Conservation (phyloP, 2,113 vertebrate genomes). For the Hirundichthys speculiger region DNA sequence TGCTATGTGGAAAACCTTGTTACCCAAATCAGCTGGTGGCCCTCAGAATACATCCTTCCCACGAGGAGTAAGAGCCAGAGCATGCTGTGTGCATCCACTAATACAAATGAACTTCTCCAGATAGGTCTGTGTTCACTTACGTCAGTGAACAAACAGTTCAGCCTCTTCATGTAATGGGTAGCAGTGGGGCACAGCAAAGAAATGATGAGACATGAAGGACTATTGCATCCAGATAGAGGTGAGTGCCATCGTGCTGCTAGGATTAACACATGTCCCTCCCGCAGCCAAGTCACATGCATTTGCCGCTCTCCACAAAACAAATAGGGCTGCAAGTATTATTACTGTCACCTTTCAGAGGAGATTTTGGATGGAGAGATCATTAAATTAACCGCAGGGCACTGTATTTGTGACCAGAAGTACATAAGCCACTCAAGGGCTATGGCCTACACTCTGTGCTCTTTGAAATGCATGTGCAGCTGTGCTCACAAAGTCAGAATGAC, state of each 20-base stretch:
- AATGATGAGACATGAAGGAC: constrained; percentile 71
- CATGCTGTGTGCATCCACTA: constrained; percentile 78
- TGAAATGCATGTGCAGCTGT: constrained; percentile 58
- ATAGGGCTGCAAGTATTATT: constrained; percentile 77
- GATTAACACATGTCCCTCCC: constrained; percentile 79
- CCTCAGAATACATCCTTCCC: constrained; percentile 65
- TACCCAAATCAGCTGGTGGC: constrained; percentile 80
- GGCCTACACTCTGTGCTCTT: constrained; percentile 63
- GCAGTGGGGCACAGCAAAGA: constrained; percentile 77
- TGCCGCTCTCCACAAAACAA: constrained; percentile 68
- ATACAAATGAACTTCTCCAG: constrained; percentile 81
- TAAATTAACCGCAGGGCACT: constrained; percentile 83
- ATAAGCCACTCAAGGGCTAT: constrained; percentile 68
- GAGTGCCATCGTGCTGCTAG: constrained; percentile 54
- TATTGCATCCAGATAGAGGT: constrained; percentile 61
- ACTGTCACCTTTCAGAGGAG: constrained; percentile 72
- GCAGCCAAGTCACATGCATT: constrained; percentile 67
- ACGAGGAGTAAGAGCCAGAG: constrained; percentile 54
- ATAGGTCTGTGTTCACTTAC: constrained; percentile 69
- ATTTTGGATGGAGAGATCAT: constrained; percentile 79
- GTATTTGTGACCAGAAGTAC: constrained; percentile 75
- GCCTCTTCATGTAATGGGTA: constrained; percentile 79
- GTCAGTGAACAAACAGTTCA: constrained; percentile 78
- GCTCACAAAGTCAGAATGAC: constrained; percentile 50
- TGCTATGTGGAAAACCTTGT: constrained; percentile 80